Conservation (phyloP, 2,888 invertebrate genomes). For the Diogma glabrata region DNA sequence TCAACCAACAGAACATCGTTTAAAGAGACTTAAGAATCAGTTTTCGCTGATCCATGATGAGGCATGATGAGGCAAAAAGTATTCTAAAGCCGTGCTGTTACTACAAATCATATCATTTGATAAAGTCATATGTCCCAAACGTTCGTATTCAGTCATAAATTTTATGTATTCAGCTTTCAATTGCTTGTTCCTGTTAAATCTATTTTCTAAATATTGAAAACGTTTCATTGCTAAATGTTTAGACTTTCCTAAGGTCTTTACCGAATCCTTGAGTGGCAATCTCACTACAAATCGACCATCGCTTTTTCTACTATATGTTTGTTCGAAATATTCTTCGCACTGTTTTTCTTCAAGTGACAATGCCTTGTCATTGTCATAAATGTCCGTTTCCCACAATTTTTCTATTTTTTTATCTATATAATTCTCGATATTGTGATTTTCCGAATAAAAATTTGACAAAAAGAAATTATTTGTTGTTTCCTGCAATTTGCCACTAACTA, state of each 20-base stretch:
- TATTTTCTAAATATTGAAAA: neutral
- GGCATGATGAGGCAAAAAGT: neutral
- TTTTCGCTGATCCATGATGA: neutral
- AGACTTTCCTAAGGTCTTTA: too few relatives aligned
- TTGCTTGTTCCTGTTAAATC: too few relatives aligned
- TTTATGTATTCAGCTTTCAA: neutral
- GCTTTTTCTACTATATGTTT: too few relatives aligned
- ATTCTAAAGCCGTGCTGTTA: neutral
- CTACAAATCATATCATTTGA: too few relatives aligned
- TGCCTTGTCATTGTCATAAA: neutral
- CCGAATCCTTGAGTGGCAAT: neutral
- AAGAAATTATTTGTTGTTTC: neutral
- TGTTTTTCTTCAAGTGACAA: neutral
- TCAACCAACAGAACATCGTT: conserved; percentile 1
- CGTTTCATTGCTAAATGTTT: too few relatives aligned
- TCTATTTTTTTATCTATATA: too few relatives aligned
- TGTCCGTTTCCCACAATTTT: too few relatives aligned
- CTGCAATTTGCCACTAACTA: neutral
- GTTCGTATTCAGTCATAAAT: neutral
- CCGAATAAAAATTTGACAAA: too few relatives aligned
- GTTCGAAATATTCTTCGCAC: too few relatives aligned
- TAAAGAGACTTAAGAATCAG: neutral
- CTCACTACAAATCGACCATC: too few relatives aligned
- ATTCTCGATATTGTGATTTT: too few relatives aligned
- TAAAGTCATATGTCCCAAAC: neutral